A percentile compares a stretch with the other conserved stretches of the same genome.
Conservation (phyloP, 2,888 invertebrate species). For the Hydrotaea cyrtoneurina region DNA sequence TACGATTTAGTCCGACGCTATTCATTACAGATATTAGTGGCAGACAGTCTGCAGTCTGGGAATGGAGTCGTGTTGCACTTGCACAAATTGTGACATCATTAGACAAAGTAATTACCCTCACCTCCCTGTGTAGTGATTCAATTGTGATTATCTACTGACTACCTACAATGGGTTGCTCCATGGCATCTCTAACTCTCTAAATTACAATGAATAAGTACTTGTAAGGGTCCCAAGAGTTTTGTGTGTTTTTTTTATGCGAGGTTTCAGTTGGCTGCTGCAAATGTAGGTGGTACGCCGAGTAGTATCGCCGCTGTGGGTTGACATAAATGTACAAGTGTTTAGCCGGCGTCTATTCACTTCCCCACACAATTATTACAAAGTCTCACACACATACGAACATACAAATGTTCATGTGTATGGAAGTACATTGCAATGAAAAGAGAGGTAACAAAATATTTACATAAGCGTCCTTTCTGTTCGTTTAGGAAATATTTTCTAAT, state of each 20-base stretch:
- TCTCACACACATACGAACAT: neutral
- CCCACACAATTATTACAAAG: constrained; percentile 33
- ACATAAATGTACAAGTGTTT: constrained; percentile 55
- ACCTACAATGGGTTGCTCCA: neutral
- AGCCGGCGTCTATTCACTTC: constrained; percentile 51
- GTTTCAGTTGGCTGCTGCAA: neutral
- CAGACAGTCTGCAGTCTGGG: neutral
- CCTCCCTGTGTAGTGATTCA: constrained; percentile 57
- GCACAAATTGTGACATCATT: constrained; percentile 62
- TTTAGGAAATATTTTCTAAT: constrained; percentile 2
- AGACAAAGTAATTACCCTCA: constrained; percentile 65
- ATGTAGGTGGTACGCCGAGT: neutral
- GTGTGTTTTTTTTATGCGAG: neutral
- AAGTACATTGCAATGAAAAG: neutral
- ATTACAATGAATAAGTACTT: constrained; percentile 58
- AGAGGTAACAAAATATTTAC: neutral
- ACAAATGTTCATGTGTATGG: neutral
- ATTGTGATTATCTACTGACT: constrained; percentile 30
- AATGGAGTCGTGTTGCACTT: constrained; percentile 54
- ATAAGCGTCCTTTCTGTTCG: neutral
- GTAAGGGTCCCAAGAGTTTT: constrained; percentile 53
- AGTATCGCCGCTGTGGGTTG: constrained; percentile 18
- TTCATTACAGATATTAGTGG: no score
- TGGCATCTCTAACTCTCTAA: constrained; percentile 63
- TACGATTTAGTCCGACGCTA: no score